phyloP scores from a whole-genome alignment of 2,797 vertebrate species.

The Channa striata region DNA sequence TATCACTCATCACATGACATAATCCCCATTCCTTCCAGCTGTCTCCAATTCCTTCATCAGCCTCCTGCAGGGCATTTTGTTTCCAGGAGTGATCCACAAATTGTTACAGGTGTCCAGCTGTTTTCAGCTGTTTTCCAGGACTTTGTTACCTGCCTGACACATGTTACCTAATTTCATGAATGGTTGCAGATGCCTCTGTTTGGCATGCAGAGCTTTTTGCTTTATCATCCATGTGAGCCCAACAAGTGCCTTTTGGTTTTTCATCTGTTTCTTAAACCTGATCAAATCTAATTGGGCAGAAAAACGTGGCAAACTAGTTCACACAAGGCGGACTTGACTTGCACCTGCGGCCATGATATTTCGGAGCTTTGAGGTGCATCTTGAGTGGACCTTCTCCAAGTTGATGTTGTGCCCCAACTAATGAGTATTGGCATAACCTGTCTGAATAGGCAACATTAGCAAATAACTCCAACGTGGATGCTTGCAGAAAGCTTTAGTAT shows the following conservation, averaged over 20 bases:
- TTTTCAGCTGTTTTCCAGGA: not conserved
- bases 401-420: not conserved
- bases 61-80: not conserved
- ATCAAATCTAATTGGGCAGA: not conserved
- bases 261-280: not conserved
- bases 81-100: not conserved
- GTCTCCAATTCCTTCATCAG: not conserved
- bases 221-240: not conserved
- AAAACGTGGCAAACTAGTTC: not conserved
- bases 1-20: not conserved
- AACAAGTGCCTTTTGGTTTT: not conserved
- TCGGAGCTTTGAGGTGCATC: too few relatives aligned
- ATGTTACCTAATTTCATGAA: not conserved
- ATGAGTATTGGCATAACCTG: not conserved
- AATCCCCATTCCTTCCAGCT: not conserved
- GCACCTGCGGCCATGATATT: too few relatives aligned
- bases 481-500: not conserved
- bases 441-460: not conserved
- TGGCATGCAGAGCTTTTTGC: not conserved
- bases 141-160: not conserved
- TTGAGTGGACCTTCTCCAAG: too few relatives aligned
- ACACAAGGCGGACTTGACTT: not conserved
- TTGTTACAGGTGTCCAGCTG: not conserved
- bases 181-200: not conserved
- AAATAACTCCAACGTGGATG: not conserved